Evolutionary conservation across 1,140 invertebrate species (phyloP).

Genomic region (Lerema accius): DNA sequence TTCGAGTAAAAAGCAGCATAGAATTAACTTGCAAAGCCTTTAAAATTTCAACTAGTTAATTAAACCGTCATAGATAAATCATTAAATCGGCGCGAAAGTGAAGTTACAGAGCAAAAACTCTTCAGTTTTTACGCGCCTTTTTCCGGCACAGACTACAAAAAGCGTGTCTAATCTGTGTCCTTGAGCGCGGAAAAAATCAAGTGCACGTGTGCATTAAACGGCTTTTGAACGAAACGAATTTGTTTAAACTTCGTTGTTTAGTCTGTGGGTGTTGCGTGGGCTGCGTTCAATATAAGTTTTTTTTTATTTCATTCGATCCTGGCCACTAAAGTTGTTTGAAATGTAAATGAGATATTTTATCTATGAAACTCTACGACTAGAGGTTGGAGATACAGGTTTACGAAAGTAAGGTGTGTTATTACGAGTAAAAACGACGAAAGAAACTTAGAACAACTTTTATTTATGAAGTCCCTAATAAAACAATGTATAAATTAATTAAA

Average conservation of each 20-base stretch:
- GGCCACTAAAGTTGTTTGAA: neutral
- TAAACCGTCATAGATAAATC: neutral
- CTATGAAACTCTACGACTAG: neutral
- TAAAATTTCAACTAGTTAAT: too few relatives aligned
- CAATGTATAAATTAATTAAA: too few relatives aligned
- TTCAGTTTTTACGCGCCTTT: conserved; percentile 16
- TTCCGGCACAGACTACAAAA: conserved; percentile 20
- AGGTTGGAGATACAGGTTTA: too few relatives aligned
- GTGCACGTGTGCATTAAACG: conserved; percentile 22
- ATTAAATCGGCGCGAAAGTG: conserved; percentile 11
- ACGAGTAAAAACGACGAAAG: too few relatives aligned
- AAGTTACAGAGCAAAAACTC: conserved; percentile 13
- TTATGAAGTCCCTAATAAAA: too few relatives aligned
- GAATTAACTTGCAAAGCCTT: too few relatives aligned
- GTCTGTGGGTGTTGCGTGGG: neutral
- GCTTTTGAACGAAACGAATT: conserved; percentile 9
- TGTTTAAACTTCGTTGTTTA: neutral
- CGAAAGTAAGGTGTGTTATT: too few relatives aligned
- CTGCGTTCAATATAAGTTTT: neutral
- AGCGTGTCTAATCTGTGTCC: conserved; percentile 27
- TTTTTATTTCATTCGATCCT: neutral
- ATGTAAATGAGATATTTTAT: neutral
- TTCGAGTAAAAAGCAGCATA: too few relatives aligned
- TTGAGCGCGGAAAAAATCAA: conserved; percentile 23
- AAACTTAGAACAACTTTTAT: too few relatives aligned